Conservation (phyloP, 2,888 invertebrate species). For the Leucozona laternaria region DNA sequence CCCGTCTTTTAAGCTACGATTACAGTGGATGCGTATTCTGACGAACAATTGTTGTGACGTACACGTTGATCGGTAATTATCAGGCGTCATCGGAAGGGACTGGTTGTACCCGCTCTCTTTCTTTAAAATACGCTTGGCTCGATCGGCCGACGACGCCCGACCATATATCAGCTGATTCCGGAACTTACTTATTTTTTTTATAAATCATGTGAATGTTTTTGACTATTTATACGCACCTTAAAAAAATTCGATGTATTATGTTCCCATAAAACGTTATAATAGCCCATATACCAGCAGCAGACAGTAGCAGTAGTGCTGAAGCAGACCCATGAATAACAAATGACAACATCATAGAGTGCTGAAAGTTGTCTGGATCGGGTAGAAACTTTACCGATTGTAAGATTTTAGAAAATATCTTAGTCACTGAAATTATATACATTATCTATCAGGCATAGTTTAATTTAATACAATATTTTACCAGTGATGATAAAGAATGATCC, state of each 20-base stretch:
- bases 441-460: background rate
- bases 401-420: slow-evolving; percentile 77
- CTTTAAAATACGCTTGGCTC: too few species aligned
- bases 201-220: background rate
- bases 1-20: too few species aligned
- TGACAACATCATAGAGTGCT: slow-evolving; percentile 84
- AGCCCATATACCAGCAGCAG: slow-evolving; percentile 85
- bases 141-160: too few species aligned
- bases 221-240: slow-evolving; percentile 84
- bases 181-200: background rate
- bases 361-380: slow-evolving; percentile 76
- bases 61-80: too few species aligned
- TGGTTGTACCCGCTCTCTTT: too few species aligned
- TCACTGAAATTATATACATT: slow-evolving; percentile 61
- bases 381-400: slow-evolving; percentile 68
- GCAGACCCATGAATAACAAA: slow-evolving; percentile 87
- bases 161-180: too few species aligned
- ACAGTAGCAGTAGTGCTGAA: slow-evolving; percentile 86
- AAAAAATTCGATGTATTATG: slow-evolving; percentile 87
- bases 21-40: too few species aligned
- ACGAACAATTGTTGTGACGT: too few species aligned
- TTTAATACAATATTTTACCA: slow-evolving; percentile 76
- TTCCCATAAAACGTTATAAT: slow-evolving; percentile 89
- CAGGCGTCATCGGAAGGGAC: too few species aligned
- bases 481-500: slow-evolving; percentile 83